Percentiles rank a stretch among this genome's conserved stretches.
Evolutionary conservation across 2,888 invertebrate genomes (phyloP).

Genomic region (Choristoneura rosaceana): DNA sequence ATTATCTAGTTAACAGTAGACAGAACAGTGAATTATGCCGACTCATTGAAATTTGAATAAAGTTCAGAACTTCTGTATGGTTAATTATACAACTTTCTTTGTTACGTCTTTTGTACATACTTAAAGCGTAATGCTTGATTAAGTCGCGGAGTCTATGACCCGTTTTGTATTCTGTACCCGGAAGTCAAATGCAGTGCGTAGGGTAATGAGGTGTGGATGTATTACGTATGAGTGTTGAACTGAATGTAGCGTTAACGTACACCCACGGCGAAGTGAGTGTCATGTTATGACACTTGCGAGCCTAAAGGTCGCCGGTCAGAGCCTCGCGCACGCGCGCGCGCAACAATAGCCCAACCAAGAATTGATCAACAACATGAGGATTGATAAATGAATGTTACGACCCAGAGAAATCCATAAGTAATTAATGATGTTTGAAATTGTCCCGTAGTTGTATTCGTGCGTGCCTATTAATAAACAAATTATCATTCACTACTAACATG

Average conservation of each 20-base stretch:
- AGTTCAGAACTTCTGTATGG: background rate
- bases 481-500: constrained; percentile 1
- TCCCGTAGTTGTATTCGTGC: constrained; percentile 13
- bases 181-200: constrained; percentile 29
- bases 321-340: constrained; percentile 15
- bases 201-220: constrained; percentile 40
- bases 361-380: constrained; percentile 30
- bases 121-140: background rate
- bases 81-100: constrained; percentile 29
- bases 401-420: constrained; percentile 34
- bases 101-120: background rate
- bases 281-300: constrained; percentile 32
- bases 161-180: background rate
- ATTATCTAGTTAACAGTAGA: constrained; percentile 24
- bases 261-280: constrained; percentile 25
- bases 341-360: constrained; percentile 34
- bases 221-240: constrained; percentile 9
- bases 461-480: constrained; percentile 17
- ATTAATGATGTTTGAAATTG: constrained; percentile 35
- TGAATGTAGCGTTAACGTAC: constrained; percentile 15
- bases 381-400: constrained; percentile 35
- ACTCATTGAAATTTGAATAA: constrained; percentile 27
- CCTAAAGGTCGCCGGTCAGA: constrained; percentile 20
- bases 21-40: constrained; percentile 20
- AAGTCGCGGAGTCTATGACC: background rate